A percentile compares a stretch with the other conserved stretches of the same genome.
These are phyloP conservation scores for Drosophila sordidula DNA, from an alignment of 2,888 invertebrate species.

Conservation along the genomic window DNA sequence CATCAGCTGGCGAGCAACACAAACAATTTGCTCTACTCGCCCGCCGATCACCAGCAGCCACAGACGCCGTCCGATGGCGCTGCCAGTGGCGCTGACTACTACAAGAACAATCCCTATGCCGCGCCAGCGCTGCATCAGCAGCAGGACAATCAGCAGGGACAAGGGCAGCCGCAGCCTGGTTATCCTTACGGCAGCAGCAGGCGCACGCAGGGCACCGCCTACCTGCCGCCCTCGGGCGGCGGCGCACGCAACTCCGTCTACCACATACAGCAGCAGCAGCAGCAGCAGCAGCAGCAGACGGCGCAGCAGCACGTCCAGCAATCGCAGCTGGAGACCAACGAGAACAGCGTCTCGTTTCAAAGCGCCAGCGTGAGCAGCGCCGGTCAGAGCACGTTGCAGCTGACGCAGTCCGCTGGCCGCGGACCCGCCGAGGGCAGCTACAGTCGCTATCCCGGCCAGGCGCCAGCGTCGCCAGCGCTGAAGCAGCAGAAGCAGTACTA, in stretches of 20 bases:
- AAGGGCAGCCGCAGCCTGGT: conserved; percentile 3
- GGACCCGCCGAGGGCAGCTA: conserved; percentile 83
- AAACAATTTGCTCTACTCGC: conserved; percentile 84
- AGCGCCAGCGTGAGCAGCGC: conserved; percentile 45
- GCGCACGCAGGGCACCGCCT: conserved; percentile 81
- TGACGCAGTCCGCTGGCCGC: conserved; percentile 59
- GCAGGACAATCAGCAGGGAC: conserved; percentile 34
- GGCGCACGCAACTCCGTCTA: conserved; percentile 71
- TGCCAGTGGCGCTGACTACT: conserved; percentile 72
- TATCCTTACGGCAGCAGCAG: conserved; percentile 71
- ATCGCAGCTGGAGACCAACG: conserved; percentile 55
- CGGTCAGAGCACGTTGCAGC: conserved; percentile 52
- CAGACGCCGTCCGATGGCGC: conserved; percentile 5
- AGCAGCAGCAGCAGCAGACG: conserved; percentile 48
- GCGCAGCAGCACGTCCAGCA: conserved; percentile 26
- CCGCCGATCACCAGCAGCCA: conserved; percentile 79
- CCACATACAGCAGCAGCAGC: conserved; percentile 72
- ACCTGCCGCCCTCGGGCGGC: conserved; percentile 82
- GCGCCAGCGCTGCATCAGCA: conserved; percentile 78
- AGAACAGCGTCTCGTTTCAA: conserved; percentile 75
- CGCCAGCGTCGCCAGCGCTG: conserved; percentile 24
- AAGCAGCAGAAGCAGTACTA: conserved; percentile 73
- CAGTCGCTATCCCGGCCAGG: conserved; percentile 64
- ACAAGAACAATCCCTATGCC: conserved; percentile 85
- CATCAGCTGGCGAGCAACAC: conserved; percentile 84